Conservation (phyloP, 2,888 invertebrate genomes). For the Chloroclystis v-ata region DNA sequence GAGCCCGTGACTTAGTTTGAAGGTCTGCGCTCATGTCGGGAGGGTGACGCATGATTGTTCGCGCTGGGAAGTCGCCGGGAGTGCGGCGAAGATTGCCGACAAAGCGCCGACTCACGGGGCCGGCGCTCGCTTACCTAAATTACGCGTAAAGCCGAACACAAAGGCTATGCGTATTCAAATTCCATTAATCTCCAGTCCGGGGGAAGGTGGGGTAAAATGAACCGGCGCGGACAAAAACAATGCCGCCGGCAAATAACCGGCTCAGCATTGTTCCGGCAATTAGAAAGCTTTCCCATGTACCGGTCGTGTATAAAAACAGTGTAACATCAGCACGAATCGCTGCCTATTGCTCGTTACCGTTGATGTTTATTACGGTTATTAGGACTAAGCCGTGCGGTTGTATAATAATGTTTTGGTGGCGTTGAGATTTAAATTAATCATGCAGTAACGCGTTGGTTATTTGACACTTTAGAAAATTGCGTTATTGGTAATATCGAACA, state of each 20-base stretch:
- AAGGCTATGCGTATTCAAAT: constrained; percentile 78
- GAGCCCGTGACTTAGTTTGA: constrained; percentile 12
- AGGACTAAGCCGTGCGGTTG: constrained; percentile 70
- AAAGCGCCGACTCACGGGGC: constrained; percentile 70
- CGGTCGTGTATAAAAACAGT: constrained; percentile 77
- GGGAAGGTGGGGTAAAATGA: constrained; percentile 75
- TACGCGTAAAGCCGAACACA: constrained; percentile 77
- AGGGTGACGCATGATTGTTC: constrained; percentile 50
- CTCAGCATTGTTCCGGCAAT: constrained; percentile 79
- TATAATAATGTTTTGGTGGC: constrained; percentile 64
- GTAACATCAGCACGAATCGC: constrained; percentile 77
- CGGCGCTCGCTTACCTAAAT: constrained; percentile 68
- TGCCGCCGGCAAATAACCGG: constrained; percentile 77
- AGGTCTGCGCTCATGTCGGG: constrained; percentile 16
- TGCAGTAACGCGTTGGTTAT: constrained; percentile 26
- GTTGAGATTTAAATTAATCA: constrained; percentile 60
- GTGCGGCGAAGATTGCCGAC: constrained; percentile 55
- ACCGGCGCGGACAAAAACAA: constrained; percentile 77
- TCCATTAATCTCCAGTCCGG: constrained; percentile 74
- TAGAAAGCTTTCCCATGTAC: constrained; percentile 79
- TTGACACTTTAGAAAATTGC: constrained; percentile 9
- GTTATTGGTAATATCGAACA: constrained; percentile 32
- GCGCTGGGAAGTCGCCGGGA: constrained; percentile 32
- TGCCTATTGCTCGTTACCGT: constrained; percentile 77
- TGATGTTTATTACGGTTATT: constrained; percentile 78